Evolutionary conservation across 2,888 invertebrate genomes (phyloP).

Genomic region (Dynastes grantii): DNA sequence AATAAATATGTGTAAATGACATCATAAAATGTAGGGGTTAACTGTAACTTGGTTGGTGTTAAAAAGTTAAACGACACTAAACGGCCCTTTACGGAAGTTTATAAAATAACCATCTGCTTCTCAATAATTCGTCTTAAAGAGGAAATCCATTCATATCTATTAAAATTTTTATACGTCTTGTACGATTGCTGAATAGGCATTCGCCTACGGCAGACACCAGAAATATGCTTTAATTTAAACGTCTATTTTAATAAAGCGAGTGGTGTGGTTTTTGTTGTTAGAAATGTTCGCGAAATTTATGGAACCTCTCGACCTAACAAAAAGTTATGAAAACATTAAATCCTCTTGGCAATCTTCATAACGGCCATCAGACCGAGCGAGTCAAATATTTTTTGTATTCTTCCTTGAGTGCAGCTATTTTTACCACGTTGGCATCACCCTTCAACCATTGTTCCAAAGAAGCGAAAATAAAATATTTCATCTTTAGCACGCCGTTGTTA

Average conservation of each 20-base stretch:
- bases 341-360: background rate
- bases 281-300: background rate
- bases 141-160: too few species aligned
- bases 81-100: too few species aligned
- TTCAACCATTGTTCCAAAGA: background rate
- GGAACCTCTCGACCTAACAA: constrained; percentile 1
- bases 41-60: too few species aligned
- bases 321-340: constrained; percentile 18
- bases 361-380: constrained; percentile 1
- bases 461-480: background rate
- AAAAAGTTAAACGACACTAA: too few species aligned
- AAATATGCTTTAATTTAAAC: constrained; percentile 8
- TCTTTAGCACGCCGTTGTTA: background rate
- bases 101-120: too few species aligned
- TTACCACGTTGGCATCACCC: background rate
- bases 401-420: constrained; percentile 2
- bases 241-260: constrained; percentile 1
- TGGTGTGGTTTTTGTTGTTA: background rate
- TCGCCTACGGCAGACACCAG: background rate
- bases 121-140: too few species aligned
- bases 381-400: constrained; percentile 6
- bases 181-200: background rate
- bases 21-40: too few species aligned
- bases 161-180: background rate
- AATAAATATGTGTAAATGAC: too few species aligned